Evolutionary conservation across 2,113 vertebrate species (phyloP), one percentile per base, ranked within the genome.

Genomic region (Pituophis catenifer): DNA sequence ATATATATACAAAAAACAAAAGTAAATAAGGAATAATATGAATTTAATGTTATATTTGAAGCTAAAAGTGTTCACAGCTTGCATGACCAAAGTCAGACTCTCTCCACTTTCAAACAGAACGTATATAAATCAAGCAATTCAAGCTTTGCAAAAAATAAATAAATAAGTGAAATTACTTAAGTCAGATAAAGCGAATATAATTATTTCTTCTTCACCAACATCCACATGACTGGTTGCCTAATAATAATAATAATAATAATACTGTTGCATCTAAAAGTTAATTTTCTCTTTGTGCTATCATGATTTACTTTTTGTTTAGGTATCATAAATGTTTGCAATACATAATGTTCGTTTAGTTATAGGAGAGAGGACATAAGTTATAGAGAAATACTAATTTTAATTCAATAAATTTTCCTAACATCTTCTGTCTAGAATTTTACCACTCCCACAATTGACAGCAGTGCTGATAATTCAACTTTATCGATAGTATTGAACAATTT

Each of bases 401-500:
- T 94, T 86, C 86, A 87, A 86, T 13, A 62, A 44, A 33, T 91
- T 95, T 50, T 93, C 55, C 50, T 54, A 54, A 93, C 44, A 65
- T 88, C 86, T 38, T 8, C 3, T 94, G 91, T 94, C 96, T 95
- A 98, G 98, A 98, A 98, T 96, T 97, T 98, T 93, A 97, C 97
- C 38, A 95, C 91, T 65, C 94, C 94, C 93, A 94, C 96, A 94
- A 96, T 97, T 23, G 90, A 90, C 94, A 97, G 38, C 38, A 89
- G 93, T 89, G 90, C 86, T 58, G 24, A 95, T 91, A 97, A 88
- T 91, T 55, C 65, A 88, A 95, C 96, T 9, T 86, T 96, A 33
- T 98, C 97, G 93, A 95, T 96, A 86, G 92, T 97, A 95, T 96
- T 98, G 96, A 95, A 96, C 94, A 95, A 96, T 89, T 93, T 98